Evolutionary conservation across 2,113 vertebrate genomes (phyloP).

Genomic region (Phyllostomus hastatus): DNA sequence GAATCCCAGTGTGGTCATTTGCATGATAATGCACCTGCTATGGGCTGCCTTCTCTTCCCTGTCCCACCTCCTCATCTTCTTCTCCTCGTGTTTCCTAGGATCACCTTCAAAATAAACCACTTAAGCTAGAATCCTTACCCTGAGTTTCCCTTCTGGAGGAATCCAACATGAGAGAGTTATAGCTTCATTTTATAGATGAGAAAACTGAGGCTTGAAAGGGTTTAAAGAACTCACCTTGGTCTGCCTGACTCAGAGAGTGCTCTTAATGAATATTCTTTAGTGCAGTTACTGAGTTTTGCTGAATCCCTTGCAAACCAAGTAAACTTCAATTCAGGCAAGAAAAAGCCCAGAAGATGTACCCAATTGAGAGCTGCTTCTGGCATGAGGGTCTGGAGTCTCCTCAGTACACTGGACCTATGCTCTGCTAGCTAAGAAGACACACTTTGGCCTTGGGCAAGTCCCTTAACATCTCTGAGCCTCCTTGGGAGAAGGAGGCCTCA

Average conservation of each 20-base stretch:
- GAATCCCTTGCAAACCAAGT: neutral
- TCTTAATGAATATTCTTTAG: neutral
- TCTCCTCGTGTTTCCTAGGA: neutral
- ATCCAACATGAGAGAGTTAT: neutral
- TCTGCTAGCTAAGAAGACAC: neutral
- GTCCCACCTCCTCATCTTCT: neutral
- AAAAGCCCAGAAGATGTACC: neutral
- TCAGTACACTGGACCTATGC: neutral
- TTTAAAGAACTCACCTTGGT: neutral
- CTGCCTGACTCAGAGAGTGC: too few relatives aligned
- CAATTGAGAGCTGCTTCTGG: neutral
- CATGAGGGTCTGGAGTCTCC: rapidly evolving
- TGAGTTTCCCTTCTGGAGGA: neutral
- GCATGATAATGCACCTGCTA: neutral
- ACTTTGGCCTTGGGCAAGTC: neutral
- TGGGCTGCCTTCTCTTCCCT: neutral
- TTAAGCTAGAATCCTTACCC: neutral
- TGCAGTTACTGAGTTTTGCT: neutral
- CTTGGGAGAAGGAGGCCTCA: neutral
- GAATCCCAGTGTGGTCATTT: neutral
- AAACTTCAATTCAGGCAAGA: neutral
- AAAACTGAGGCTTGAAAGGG: neutral
- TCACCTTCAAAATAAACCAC: neutral
- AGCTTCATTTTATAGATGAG: neutral
- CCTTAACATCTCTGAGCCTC: neutral